Conservation (phyloP, 2,888 invertebrate genomes). For the Agrotis exclamationis region DNA sequence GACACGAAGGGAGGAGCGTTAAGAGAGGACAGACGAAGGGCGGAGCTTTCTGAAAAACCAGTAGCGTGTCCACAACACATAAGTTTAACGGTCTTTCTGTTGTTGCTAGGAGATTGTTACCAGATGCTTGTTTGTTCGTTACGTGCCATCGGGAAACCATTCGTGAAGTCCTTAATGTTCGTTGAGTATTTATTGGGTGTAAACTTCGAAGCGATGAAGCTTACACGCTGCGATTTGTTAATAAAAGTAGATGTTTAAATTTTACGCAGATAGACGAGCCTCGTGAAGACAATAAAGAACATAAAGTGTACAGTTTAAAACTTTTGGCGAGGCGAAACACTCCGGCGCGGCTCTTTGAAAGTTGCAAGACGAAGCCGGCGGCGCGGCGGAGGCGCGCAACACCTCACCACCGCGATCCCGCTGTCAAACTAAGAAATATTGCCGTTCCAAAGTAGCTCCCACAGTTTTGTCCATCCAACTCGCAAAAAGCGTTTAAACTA, state of each 20-base stretch:
- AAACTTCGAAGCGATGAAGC: constrained; percentile 76
- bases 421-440: constrained; percentile 89
- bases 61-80: constrained; percentile 84
- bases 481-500: constrained; percentile 73
- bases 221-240: constrained; percentile 76
- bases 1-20: constrained; percentile 88
- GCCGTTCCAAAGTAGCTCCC: constrained; percentile 73
- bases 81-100: constrained; percentile 82
- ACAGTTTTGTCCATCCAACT: constrained; percentile 73
- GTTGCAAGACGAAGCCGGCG: constrained; percentile 84
- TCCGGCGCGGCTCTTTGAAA: constrained; percentile 81
- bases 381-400: constrained; percentile 69
- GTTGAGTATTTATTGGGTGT: constrained; percentile 66
- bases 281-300: constrained; percentile 87
- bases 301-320: constrained; percentile 88
- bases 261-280: constrained; percentile 80
- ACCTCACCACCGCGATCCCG: constrained; percentile 76
- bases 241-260: constrained; percentile 81
- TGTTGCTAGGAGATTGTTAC: constrained; percentile 83
- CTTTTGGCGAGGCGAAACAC: constrained; percentile 83
- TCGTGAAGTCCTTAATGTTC: constrained; percentile 63
- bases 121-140: constrained; percentile 81
- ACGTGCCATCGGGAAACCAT: constrained; percentile 71
- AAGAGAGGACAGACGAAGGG: constrained; percentile 83
- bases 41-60: constrained; percentile 87